Percentiles rank a stretch among this genome's conserved stretches.
Evolutionary conservation across 2,113 vertebrate species (phyloP).

Genomic region (Oryzias melastigma): DNA sequence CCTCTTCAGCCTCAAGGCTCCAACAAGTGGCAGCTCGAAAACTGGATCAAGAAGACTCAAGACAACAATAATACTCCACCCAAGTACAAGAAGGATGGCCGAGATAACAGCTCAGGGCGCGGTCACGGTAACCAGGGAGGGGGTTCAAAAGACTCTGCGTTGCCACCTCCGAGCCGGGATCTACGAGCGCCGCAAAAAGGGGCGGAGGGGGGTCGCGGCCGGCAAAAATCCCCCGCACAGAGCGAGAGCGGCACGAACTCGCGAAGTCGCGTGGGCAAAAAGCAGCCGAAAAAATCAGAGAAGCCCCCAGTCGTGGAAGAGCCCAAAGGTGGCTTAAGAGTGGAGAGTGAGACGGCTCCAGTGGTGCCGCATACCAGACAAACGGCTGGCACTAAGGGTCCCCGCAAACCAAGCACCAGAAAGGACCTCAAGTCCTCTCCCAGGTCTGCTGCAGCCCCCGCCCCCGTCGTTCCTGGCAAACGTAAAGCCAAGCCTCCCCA

Average conservation of each 20-base stretch:
- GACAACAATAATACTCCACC: slow-evolving; percentile 87
- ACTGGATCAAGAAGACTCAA: slow-evolving; percentile 96
- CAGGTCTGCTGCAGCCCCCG: slow-evolving; percentile 69
- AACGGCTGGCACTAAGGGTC: slow-evolving; percentile 93
- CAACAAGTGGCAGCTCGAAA: slow-evolving; percentile 98
- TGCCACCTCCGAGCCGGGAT: slow-evolving; percentile 85
- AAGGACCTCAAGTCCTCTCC: slow-evolving; percentile 94
- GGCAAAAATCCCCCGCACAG: slow-evolving; percentile 95
- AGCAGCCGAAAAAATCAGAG: slow-evolving; percentile 95
- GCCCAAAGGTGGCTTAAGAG: slow-evolving; percentile 90
- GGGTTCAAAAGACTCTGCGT: slow-evolving; percentile 84
- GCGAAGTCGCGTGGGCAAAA: slow-evolving; percentile 89
- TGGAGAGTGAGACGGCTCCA: slow-evolving; percentile 91
- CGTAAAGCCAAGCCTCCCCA: slow-evolving; percentile 90
- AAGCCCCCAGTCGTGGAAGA: slow-evolving; percentile 88
- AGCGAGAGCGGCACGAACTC: slow-evolving; percentile 83
- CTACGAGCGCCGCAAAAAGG: slow-evolving; percentile 87
- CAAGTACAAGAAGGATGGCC: slow-evolving; percentile 91
- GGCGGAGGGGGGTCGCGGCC: slow-evolving; percentile 84
- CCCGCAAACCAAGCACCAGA: slow-evolving; percentile 91
- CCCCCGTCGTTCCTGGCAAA: slow-evolving; percentile 76
- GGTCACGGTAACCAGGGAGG: slow-evolving; percentile 83
- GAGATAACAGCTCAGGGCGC: slow-evolving; percentile 82
- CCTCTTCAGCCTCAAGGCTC: slow-evolving; percentile 87
- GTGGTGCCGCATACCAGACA: slow-evolving; percentile 86